Base-by-base conservation (phyloP, 1,140 invertebrate genomes). In the Temnothorax nylanderi region DNA sequence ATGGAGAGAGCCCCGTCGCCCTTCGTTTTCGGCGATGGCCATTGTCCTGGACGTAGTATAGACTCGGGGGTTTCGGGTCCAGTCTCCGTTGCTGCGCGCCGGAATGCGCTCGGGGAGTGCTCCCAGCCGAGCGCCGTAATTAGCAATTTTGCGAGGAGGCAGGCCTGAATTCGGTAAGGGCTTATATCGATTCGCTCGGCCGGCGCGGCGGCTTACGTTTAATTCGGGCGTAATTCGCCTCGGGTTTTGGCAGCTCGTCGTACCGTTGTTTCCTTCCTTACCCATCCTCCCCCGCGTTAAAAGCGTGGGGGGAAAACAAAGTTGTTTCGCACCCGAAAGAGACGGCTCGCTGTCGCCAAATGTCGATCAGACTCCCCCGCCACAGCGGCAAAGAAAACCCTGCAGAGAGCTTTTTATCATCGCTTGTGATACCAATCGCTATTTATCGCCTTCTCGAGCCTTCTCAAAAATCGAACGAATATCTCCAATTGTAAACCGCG, bases 131-230 rank as follows among this genome's bases (percentile, higher is more conserved):
- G 54, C 21, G 72, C 56, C 34, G 77, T 81, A 81, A 81, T 81
- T 69, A 81, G 77, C 64, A 81, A 81, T 81, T 71, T 81, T 44
- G 77, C 34, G 77, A 81, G 34, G 65, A 81, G 77, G 47, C 77
- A 56, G 77, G 49, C 77, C 64, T 71, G 64, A 80, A 69, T 81
- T 81, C 47, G 77, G 64, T 56, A 81, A 81, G 77, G 51, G 77
- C 64, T 81, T 81, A 81, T 81, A 81, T 81, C 77, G 77, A 81
- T 81, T 81, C 77, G 77, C 77, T 69, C 47, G 49, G 64, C 49
- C 21, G 34, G n/a, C 47, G 34, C 16, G 34, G n/a, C 47, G 34
- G 64, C 47, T 69, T 81, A 71, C 47, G 34, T 54, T 81, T 26
- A 26, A 26, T 26, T 81, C 26, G 26, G 60, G 11, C 64, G 77